Conservation (phyloP, 2,888 invertebrate genomes). For the Trissoscelio sp. region DNA sequence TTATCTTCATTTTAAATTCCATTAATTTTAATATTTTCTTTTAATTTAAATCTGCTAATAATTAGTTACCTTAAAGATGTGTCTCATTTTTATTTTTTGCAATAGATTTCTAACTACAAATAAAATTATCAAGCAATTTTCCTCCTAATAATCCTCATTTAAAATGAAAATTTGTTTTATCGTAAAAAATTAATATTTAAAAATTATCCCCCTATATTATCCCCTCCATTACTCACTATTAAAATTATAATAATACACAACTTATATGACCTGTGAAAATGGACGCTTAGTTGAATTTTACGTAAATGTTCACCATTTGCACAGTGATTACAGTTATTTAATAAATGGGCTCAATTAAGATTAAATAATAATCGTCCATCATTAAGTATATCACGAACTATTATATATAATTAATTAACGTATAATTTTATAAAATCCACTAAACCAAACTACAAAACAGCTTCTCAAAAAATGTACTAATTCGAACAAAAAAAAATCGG, state of each 20-base stretch:
- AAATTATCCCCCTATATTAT: no score
- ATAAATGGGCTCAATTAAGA: constrained; percentile 29
- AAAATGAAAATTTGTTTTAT: no score
- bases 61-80: no score
- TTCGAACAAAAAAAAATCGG: background rate
- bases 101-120: no score
- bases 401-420: constrained; percentile 26
- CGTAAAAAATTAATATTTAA: no score
- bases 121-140: no score
- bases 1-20: no score
- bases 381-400: constrained; percentile 27
- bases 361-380: constrained; percentile 38
- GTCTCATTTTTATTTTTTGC: no score
- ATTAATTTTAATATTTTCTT: no score
- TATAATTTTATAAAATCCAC: constrained; percentile 12
- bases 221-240: background rate
- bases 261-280: constrained; percentile 24
- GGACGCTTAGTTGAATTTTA: constrained; percentile 3
- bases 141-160: no score
- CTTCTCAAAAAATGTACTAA: background rate
- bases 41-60: no score
- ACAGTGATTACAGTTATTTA: constrained; percentile 39
- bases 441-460: no score
- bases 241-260: constrained; percentile 4
- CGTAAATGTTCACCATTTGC: constrained; percentile 20